Percentiles rank a stretch among this genome's conserved stretches.
Evolutionary conservation across 1,140 invertebrate genomes (phyloP).

Genomic region (Cephus cinctus): DNA sequence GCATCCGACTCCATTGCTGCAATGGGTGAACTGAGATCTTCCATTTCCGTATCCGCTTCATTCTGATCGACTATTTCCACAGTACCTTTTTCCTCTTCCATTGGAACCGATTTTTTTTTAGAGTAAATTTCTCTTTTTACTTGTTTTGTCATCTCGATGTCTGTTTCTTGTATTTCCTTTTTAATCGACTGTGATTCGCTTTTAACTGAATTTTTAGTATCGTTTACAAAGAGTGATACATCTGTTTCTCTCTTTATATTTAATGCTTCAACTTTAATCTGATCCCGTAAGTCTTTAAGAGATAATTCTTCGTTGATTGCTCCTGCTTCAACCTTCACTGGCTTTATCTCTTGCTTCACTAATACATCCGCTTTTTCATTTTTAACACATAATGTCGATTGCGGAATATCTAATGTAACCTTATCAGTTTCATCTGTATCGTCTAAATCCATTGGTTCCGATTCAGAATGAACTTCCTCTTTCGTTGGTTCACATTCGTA

Average conservation of each 20-base stretch:
- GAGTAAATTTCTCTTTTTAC: conserved; percentile 13
- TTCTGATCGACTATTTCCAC: conserved; percentile 48
- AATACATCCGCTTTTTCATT: neutral
- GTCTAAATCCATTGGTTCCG: conserved; percentile 10
- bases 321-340: neutral
- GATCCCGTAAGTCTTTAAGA: conserved; percentile 1
- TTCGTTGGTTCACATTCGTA: conserved; percentile 28
- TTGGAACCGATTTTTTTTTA: neutral
- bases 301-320: conserved; percentile 3
- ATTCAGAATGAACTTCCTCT: conserved; percentile 31
- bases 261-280: neutral
- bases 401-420: neutral
- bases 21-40: conserved; percentile 45
- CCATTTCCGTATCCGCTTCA: conserved; percentile 36
- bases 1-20: conserved; percentile 47
- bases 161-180: neutral
- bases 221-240: neutral
- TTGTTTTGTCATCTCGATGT: neutral
- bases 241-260: neutral
- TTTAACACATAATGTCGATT: conserved; percentile 1
- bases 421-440: conserved; percentile 7
- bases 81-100: conserved; percentile 27
- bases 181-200: neutral
- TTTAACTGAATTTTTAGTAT: neutral
- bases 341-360: no score